phyloP scores from a whole-genome alignment of 2,113 vertebrate genomes.

The Sander vitreus region DNA sequence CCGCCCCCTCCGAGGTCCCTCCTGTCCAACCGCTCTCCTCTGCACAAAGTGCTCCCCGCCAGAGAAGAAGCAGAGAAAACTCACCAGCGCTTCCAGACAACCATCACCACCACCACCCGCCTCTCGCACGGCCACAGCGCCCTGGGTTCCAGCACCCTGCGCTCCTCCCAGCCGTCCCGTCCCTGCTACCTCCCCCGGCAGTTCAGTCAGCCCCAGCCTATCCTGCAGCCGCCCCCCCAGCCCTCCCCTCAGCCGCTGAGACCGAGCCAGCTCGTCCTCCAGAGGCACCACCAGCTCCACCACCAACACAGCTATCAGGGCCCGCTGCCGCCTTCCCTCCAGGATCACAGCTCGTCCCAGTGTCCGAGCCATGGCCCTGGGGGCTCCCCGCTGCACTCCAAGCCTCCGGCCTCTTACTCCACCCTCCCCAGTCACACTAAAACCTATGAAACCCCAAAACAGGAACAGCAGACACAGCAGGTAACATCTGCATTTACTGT shows the following conservation, averaged over 20 bases:
- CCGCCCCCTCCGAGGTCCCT: conserved; percentile 82
- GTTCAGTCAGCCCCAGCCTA: conserved; percentile 75
- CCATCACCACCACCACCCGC: conserved; percentile 16
- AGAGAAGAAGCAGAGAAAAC: conserved; percentile 61
- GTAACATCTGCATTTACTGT: conserved; percentile 36
- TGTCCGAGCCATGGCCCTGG: conserved; percentile 38
- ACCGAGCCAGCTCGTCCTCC: conserved; percentile 75
- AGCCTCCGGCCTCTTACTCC: conserved; percentile 59
- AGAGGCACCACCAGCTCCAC: conserved; percentile 80
- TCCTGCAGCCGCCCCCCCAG: conserved; percentile 62
- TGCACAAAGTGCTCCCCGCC: conserved; percentile 70
- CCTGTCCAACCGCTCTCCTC: conserved; percentile 68
- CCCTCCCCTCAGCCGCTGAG: conserved; percentile 75
- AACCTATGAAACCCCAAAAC: conserved; percentile 63
- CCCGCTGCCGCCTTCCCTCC: conserved; percentile 68
- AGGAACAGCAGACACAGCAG: conserved; percentile 62
- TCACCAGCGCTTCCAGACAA: conserved; percentile 61
- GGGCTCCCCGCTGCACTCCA: conserved; percentile 40
- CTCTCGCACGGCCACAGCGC: conserved; percentile 52
- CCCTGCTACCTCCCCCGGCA: conserved; percentile 84
- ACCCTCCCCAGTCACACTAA: conserved; percentile 64
- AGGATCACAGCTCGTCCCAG: conserved; percentile 53
- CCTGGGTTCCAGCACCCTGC: conserved; percentile 59
- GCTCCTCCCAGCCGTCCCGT: conserved; percentile 61
- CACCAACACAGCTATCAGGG: conserved; percentile 84